Percentiles rank a stretch among this genome's conserved stretches.
Conservation (phyloP, 2,888 invertebrate species). For the Thecocarcelia acutangulata region DNA sequence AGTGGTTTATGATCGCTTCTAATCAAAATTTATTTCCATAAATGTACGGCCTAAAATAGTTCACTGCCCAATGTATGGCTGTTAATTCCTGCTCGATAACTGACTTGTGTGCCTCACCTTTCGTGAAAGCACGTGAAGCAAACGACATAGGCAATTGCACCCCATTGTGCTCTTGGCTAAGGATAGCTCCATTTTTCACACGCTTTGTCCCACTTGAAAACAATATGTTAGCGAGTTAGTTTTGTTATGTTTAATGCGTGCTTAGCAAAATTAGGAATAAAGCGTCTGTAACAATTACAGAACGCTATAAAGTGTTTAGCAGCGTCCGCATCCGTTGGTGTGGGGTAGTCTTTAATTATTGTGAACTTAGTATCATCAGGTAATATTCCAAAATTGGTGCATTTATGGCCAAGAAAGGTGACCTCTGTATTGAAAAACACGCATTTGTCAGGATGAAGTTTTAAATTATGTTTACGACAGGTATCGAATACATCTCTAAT, state of each 20-base stretch:
- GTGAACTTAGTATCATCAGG: conserved; percentile 21
- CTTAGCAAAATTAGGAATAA: conserved; percentile 7
- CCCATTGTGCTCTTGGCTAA: no score
- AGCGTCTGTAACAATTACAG: conserved; percentile 13
- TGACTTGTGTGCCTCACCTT: neutral
- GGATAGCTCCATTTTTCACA: neutral
- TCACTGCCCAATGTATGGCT: neutral
- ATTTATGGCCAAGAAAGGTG: neutral
- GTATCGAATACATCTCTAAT: neutral
- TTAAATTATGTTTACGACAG: neutral
- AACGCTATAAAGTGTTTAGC: conserved; percentile 24
- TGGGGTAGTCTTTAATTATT: conserved; percentile 17
- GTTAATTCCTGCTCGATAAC: no score
- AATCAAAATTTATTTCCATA: no score
- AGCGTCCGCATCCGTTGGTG: conserved; percentile 5
- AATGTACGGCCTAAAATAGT: no score
- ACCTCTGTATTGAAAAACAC: neutral
- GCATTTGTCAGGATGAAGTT: no score
- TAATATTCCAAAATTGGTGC: conserved; percentile 11
- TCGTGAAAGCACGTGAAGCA: conserved; percentile 12
- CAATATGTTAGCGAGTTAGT: neutral
- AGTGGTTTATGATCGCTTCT: no score
- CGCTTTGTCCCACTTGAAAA: neutral
- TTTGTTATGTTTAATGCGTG: neutral
- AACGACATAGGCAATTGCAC: no score